A percentile compares a stretch with the other conserved stretches of the same genome.
phyloP scores from a whole-genome alignment of 2,113 vertebrate species.

The Gymnobelideus leadbeateri region DNA sequence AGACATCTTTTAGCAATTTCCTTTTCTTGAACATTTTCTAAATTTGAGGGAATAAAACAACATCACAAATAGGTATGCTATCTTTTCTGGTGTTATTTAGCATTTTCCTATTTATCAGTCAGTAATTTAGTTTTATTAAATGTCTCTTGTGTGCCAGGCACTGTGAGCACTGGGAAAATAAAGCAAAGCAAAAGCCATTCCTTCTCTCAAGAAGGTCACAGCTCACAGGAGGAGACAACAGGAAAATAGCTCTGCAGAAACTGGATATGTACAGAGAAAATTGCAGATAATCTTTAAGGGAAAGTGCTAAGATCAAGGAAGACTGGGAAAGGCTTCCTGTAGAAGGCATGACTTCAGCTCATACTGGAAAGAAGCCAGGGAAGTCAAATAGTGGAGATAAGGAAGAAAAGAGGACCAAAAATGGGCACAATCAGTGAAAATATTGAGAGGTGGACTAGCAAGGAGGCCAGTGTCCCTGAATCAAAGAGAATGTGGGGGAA shows the following conservation, averaged over 20 bases:
- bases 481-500: not conserved
- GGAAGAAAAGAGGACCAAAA: not conserved
- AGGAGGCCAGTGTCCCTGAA: not conserved
- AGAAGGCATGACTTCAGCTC: not conserved
- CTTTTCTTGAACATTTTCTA: conserved; percentile 20
- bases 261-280: not conserved
- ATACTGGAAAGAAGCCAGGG: not conserved
- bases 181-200: not conserved
- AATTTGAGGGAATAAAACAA: conserved; percentile 28
- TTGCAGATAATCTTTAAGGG: not conserved
- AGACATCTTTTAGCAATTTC: not conserved
- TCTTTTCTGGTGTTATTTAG: not conserved
- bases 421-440: not conserved
- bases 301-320: not conserved
- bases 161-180: not conserved
- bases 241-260: not conserved
- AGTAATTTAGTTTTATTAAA: not conserved
- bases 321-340: not conserved
- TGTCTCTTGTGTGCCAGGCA: not conserved
- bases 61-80: conserved; percentile 24
- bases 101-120: conserved; percentile 2
- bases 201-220: not conserved
- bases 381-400: not conserved
- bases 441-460: not conserved
- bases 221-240: not conserved